Percentiles rank a stretch among this genome's conserved stretches.
phyloP scores from a whole-genome alignment of 2,113 vertebrate genomes.

The Chlorodrepanis virens region DNA sequence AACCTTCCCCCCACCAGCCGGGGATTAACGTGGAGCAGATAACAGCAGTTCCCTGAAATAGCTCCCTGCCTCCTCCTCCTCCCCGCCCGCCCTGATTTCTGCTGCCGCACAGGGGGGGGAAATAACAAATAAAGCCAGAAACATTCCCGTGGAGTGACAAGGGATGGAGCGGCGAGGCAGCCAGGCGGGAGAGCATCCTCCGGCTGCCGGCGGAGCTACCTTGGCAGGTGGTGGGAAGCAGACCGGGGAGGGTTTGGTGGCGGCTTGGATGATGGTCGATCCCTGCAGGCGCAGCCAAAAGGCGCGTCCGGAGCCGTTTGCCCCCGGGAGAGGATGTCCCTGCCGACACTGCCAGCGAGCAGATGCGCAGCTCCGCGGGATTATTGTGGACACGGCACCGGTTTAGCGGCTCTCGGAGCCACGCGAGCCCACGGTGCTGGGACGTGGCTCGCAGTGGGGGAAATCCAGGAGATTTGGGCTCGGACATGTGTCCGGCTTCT shows the following conservation, averaged over 20 bases:
- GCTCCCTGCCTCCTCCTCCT: slow-evolving; percentile 40
- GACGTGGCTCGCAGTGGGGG: fast-evolving
- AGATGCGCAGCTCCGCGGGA: neutral
- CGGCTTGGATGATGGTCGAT: neutral
- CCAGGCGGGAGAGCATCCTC: neutral
- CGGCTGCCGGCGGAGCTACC: neutral
- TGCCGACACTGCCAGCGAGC: neutral
- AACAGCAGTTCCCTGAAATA: slow-evolving; percentile 52
- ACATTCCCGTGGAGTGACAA: neutral
- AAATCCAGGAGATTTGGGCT: fast-evolving
- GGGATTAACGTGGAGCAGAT: slow-evolving; percentile 56
- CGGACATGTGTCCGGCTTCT: fast-evolving
- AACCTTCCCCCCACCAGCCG: neutral
- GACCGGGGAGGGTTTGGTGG: neutral
- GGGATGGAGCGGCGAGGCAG: neutral
- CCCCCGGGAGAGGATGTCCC: neutral
- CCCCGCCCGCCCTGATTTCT: slow-evolving; percentile 43
- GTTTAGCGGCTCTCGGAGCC: neutral
- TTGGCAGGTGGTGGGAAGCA: neutral
- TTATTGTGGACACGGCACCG: neutral
- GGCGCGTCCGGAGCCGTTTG: neutral
- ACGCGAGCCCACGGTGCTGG: fast-evolving
- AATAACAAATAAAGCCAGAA: neutral
- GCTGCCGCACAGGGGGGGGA: neutral
- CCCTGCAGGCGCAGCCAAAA: fast-evolving